These are phyloP conservation scores for Xyrichtys novacula DNA, from an alignment of 2,797 vertebrate species.

Conservation along the genomic window DNA sequence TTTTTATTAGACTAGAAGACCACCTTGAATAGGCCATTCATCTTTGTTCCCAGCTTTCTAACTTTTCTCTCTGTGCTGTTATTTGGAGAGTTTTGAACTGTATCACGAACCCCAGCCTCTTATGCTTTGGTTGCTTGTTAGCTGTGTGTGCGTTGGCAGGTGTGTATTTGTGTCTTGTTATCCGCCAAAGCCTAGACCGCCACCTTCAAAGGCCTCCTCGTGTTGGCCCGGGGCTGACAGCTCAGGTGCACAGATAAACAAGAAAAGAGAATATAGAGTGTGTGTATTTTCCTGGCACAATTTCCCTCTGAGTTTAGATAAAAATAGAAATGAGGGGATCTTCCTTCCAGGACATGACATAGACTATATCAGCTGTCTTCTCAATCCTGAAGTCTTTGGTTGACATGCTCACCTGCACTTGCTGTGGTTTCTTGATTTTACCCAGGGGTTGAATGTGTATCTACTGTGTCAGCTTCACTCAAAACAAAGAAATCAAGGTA, in stretches of 20 bases:
- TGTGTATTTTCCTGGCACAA: not conserved
- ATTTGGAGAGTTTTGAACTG: conserved; percentile 18
- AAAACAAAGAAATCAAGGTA: not conserved
- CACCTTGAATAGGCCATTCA: not conserved
- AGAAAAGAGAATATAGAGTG: not conserved
- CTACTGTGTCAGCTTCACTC: not conserved
- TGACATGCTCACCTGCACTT: not conserved
- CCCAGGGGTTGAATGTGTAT: not conserved
- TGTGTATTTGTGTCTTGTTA: conserved; percentile 15
- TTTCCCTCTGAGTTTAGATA: conserved; percentile 1
- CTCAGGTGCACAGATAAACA: conserved; percentile 46
- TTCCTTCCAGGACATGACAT: not conserved
- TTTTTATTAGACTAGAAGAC: conserved; percentile 20
- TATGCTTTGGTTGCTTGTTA: conserved; percentile 7
- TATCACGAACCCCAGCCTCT: conserved; percentile 7
- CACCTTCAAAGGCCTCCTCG: conserved; percentile 4
- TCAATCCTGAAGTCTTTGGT: not conserved
- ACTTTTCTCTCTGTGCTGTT: conserved; percentile 7
- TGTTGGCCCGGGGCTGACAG: conserved; percentile 21
- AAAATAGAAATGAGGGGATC: not conserved
- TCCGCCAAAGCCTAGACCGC: not conserved
- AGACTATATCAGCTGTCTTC: not conserved
- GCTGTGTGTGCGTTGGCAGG: conserved; percentile 15
- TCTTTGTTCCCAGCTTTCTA: not conserved
- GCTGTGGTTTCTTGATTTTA: not conserved